Percentiles rank a stretch among this genome's conserved stretches.
Evolutionary conservation across 2,113 vertebrate genomes (phyloP).

Genomic region (Rhodinocichla rosea): DNA sequence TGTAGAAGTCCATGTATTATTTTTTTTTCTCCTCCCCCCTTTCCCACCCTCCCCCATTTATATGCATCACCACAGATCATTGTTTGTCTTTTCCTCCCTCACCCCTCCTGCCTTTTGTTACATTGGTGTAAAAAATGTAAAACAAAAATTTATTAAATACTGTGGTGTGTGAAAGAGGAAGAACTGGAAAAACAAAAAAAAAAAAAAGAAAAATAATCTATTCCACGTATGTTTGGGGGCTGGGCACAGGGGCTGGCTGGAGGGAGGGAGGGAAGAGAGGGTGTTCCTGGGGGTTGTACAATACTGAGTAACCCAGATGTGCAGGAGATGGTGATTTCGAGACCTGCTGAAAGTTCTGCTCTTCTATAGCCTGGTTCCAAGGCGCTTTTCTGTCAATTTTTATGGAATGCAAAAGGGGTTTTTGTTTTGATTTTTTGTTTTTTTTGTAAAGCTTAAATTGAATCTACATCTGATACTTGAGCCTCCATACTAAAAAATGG

Average conservation of each 20-base stretch:
- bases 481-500: slow-evolving; percentile 76
- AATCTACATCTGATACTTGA: slow-evolving; percentile 80
- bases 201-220: slow-evolving; percentile 46
- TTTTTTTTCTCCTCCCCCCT: neutral
- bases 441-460: slow-evolving; percentile 82
- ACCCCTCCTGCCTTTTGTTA: slow-evolving; percentile 73
- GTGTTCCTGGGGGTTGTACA: neutral
- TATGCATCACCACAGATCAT: slow-evolving; percentile 56
- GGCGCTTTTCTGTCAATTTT: slow-evolving; percentile 78
- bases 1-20: slow-evolving; percentile 45
- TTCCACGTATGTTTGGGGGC: slow-evolving; percentile 70
- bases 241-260: slow-evolving; percentile 19
- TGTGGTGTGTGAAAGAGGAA: slow-evolving; percentile 46
- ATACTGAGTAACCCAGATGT: slow-evolving; percentile 15
- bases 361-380: slow-evolving; percentile 51
- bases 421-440: slow-evolving; percentile 67
- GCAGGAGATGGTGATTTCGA: neutral
- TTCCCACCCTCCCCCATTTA: slow-evolving; percentile 3
- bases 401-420: slow-evolving; percentile 77
- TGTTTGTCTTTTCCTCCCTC: slow-evolving; percentile 26
- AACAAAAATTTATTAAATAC: slow-evolving; percentile 80
- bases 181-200: neutral
- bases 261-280: slow-evolving; percentile 23
- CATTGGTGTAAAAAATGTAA: slow-evolving; percentile 83
- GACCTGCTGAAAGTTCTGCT: slow-evolving; percentile 54